Base-by-base conservation (phyloP, 2,797 vertebrate genomes). In the Bryconaethiops microstoma region DNA sequence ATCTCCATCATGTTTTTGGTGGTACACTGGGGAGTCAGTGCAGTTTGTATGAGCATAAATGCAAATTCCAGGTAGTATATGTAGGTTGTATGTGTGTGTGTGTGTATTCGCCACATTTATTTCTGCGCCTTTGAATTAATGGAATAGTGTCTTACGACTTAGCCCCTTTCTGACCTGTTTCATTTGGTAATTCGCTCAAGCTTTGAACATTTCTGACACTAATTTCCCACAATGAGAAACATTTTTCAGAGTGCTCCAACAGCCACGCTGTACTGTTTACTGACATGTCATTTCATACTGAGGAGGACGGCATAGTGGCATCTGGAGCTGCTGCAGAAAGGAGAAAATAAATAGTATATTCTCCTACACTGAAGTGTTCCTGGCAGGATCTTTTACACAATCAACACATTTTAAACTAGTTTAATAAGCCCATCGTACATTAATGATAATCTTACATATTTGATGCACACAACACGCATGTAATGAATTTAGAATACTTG, bases 91-190 rank as follows among this genome's bases (percentile, higher is more conserved):
- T 39, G 16, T 39, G 62, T 35, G 2, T 19, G 2, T 19, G 25
- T 64, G 35, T 64, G 25, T 3, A 40, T n/a, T 19, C 10, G 7
- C 40, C 35, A 40, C 35, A 40, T 65, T 65, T 40, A 39, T 40
- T 40, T 65, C 63, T 65, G 62, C 21, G 21, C 16, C n/a, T 78
- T 74, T 79, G 40, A 76, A 29, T 65, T 65, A 45, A 65, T 77
- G 39, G 40, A 68, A 21, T 71, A 57, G n/a, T 63, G 25, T 10
- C 40, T 76, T 76, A 76, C 57, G 23, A 62, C 63, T 82, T 76
- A 48, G 19, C 64, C 80, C 59, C 48, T 25, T 55, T 73, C 42
- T 77, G 42, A 77, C 55, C 45, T 65, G 52, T 25, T 68, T 65
- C 59, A 60, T 74, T 62, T 60, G 19, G 13, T 17, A 72, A 42